These are phyloP conservation scores for Lamprologus ornatipinnis DNA, from an alignment of 2,113 vertebrate genomes.

Conservation along the genomic window DNA sequence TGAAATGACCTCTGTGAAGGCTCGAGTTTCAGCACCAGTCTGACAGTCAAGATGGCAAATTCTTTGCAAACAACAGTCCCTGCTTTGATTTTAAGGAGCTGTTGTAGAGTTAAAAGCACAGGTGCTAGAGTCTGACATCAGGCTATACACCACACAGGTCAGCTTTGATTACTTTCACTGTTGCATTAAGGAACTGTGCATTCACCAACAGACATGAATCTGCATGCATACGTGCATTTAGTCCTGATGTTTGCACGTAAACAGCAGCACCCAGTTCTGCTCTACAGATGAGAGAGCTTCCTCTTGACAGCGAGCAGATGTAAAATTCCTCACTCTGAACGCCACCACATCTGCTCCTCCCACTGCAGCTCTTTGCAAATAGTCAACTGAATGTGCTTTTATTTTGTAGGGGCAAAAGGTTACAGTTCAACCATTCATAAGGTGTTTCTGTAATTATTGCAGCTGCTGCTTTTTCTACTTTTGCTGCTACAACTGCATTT, in stretches of 20 bases:
- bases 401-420: neutral
- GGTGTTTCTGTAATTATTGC: neutral
- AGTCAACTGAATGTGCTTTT: neutral
- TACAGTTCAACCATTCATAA: neutral
- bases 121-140: neutral
- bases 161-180: neutral
- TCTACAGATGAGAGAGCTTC: neutral
- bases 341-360: neutral
- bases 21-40: neutral
- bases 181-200: neutral
- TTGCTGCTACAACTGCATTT: neutral
- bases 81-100: neutral
- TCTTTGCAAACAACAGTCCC: neutral
- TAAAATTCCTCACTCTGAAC: neutral
- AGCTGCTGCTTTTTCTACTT: neutral
- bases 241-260: neutral
- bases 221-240: neutral
- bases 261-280: neutral
- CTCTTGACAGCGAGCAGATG: neutral
- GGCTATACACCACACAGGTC: neutral
- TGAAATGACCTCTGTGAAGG: neutral
- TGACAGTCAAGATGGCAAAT: neutral
- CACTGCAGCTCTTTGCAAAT: neutral
- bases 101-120: neutral
- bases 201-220: neutral